phyloP scores from a whole-genome alignment of 2,888 invertebrate species.

The Drosophila engyochracea region DNA sequence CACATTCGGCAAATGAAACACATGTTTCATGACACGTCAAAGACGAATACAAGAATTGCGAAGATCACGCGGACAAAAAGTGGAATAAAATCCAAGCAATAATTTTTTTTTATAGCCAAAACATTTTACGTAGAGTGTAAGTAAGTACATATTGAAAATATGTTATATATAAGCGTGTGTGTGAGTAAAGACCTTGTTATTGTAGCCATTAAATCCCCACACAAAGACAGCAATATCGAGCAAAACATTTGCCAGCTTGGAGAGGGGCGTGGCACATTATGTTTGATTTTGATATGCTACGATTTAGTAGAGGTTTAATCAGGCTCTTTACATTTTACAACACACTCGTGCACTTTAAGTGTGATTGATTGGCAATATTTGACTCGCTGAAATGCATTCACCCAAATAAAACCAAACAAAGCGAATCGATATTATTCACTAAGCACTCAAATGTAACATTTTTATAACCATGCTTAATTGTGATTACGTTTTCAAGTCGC shows the following conservation, averaged over 20 bases:
- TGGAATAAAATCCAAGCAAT: slow-evolving; percentile 60
- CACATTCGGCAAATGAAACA: slow-evolving; percentile 45
- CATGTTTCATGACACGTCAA: slow-evolving; percentile 71
- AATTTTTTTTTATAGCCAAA: slow-evolving; percentile 69
- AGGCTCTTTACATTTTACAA: slow-evolving; percentile 64
- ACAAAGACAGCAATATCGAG: slow-evolving; percentile 36
- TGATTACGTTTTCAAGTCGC: not conserved
- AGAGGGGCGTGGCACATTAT: slow-evolving; percentile 45
- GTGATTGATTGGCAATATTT: slow-evolving; percentile 67
- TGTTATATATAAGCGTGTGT: slow-evolving; percentile 23
- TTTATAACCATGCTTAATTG: not conserved
- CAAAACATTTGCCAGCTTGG: slow-evolving; percentile 28
- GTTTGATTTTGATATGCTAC: slow-evolving; percentile 65
- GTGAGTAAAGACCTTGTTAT: slow-evolving; percentile 59
- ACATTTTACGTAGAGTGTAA: slow-evolving; percentile 64
- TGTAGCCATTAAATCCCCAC: slow-evolving; percentile 64
- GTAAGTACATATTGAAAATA: slow-evolving; percentile 62
- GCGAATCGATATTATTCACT: not conserved
- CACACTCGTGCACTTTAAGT: slow-evolving; percentile 68
- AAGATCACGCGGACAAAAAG: slow-evolving; percentile 48
- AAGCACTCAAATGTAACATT: not conserved
- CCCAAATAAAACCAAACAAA: slow-evolving; percentile 1
- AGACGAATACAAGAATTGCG: slow-evolving; percentile 42
- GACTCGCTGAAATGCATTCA: slow-evolving; percentile 24
- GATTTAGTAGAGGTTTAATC: slow-evolving; percentile 67